Conservation (phyloP, 2,113 vertebrate species). For the Hemiscyllium ocellatum region DNA sequence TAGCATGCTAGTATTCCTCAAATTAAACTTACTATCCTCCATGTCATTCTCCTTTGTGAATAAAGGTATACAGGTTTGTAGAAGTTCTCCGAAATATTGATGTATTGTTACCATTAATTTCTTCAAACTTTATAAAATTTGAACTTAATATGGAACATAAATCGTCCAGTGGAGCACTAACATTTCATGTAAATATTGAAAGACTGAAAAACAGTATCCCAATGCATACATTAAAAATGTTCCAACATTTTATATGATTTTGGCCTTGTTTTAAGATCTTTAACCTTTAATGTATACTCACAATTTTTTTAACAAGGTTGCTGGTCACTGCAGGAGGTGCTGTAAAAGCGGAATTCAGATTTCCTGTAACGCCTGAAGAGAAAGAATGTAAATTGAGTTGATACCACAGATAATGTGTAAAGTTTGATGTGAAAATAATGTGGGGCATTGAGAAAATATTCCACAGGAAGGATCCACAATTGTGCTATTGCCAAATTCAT, state of each 20-base stretch:
- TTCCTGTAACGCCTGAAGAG: neutral
- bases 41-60: neutral
- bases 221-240: neutral
- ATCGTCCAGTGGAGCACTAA: neutral
- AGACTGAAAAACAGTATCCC: neutral
- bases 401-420: neutral
- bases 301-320: neutral
- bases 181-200: neutral
- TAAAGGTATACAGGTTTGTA: neutral
- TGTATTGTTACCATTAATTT: neutral
- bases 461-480: neutral
- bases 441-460: neutral
- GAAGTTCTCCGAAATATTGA: neutral
- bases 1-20: too few species aligned
- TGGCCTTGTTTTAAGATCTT: neutral
- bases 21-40: too few species aligned
- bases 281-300: neutral
- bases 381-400: neutral
- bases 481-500: neutral
- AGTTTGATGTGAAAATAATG: neutral
- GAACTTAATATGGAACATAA: neutral
- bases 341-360: neutral
- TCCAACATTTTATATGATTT: neutral
- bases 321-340: neutral
- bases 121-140: neutral